A percentile compares a stretch with the other conserved stretches of the same genome.
These are phyloP conservation scores for Cromileptes altivelis DNA, from an alignment of 2,113 vertebrate species.

Conservation along the genomic window DNA sequence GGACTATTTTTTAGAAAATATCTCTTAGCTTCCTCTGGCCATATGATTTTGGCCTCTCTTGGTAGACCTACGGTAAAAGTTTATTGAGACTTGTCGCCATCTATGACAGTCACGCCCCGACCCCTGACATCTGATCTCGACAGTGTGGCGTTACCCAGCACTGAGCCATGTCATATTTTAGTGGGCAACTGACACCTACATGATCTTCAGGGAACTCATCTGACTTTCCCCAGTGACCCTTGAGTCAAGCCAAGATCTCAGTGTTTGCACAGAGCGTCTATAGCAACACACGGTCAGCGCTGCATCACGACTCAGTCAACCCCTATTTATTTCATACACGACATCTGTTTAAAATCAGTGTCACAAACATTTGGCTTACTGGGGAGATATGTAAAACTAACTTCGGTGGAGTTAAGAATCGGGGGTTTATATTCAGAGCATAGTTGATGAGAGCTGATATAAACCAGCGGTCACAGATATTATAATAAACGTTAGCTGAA, in stretches of 20 bases:
- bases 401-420: slow-evolving; percentile 6
- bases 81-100: slow-evolving; percentile 9
- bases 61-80: slow-evolving; percentile 12
- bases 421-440: slow-evolving; percentile 37
- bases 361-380: slow-evolving; percentile 52
- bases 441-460: slow-evolving; percentile 22
- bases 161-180: slow-evolving; percentile 42
- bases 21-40: not conserved
- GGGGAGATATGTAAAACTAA: slow-evolving; percentile 10
- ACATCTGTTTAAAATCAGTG: slow-evolving; percentile 70
- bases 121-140: slow-evolving; percentile 50
- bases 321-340: slow-evolving; percentile 56
- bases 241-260: slow-evolving; percentile 37
- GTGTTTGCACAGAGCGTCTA: slow-evolving; percentile 66
- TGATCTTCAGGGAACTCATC: slow-evolving; percentile 39
- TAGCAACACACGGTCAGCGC: slow-evolving; percentile 65
- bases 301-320: slow-evolving; percentile 46
- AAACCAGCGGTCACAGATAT: slow-evolving; percentile 30
- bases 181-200: slow-evolving; percentile 39
- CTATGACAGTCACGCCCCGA: slow-evolving; percentile 39
- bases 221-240: slow-evolving; percentile 52
- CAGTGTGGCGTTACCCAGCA: slow-evolving; percentile 47
- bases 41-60: slow-evolving; percentile 18
- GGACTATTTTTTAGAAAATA: slow-evolving; percentile 21
- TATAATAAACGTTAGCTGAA: slow-evolving; percentile 34